A percentile compares a stretch with the other conserved stretches of the same genome.
phyloP scores from a whole-genome alignment of 2,113 vertebrate genomes.

The Acrocephalus arundinaceus region DNA sequence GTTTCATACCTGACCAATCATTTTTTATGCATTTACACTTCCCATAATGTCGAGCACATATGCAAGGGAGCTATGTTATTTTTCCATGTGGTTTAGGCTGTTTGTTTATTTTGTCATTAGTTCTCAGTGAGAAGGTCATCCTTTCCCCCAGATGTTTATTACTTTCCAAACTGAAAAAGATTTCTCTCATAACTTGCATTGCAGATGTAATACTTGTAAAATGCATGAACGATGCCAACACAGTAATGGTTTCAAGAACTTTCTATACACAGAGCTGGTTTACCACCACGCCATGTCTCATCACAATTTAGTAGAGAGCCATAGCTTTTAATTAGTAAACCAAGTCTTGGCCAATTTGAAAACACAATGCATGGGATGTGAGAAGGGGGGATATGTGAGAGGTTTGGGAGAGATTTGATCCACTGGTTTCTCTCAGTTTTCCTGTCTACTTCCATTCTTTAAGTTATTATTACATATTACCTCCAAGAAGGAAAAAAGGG shows the following conservation, averaged over 20 bases:
- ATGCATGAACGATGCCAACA: not conserved
- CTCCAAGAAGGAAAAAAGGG: not conserved
- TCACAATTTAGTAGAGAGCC: not conserved
- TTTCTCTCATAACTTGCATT: slow-evolving; percentile 32
- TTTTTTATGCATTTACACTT: not conserved
- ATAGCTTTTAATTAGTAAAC: not conserved
- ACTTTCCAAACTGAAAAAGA: slow-evolving; percentile 12
- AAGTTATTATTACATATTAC: not conserved
- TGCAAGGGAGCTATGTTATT: not conserved
- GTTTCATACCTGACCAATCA: not conserved
- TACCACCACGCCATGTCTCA: not conserved
- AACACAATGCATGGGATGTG: not conserved
- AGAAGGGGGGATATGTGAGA: not conserved
- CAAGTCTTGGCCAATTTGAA: not conserved
- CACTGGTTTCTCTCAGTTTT: not conserved
- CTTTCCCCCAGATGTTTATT: slow-evolving; percentile 52
- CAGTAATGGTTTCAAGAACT: slow-evolving; percentile 47
- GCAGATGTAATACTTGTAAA: slow-evolving; percentile 48
- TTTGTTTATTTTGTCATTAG: slow-evolving; percentile 60
- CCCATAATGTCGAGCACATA: not conserved
- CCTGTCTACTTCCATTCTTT: not conserved
- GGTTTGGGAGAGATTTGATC: not conserved
- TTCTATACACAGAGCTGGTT: slow-evolving; percentile 3
- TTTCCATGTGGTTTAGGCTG: slow-evolving; percentile 37
- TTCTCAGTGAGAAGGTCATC: slow-evolving; percentile 38